Percentiles rank a stretch among this genome's conserved stretches.
Conservation (phyloP, 2,888 invertebrate genomes). For the Agrotis ipsilon region DNA sequence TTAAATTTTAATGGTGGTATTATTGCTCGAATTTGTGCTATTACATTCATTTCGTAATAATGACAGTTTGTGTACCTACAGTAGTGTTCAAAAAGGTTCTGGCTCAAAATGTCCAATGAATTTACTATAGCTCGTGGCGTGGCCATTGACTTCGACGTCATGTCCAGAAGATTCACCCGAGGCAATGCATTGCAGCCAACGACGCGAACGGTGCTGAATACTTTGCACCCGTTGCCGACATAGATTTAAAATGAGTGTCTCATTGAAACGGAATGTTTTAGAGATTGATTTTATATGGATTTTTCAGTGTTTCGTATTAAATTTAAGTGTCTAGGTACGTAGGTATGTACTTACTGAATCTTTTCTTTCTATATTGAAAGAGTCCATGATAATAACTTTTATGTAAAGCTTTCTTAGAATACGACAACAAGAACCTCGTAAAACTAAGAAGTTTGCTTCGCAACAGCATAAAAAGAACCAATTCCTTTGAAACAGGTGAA, state of each 20-base stretch:
- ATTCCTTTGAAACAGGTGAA: slow-evolving; percentile 28
- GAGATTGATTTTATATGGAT: slow-evolving; percentile 6
- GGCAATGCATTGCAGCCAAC: slow-evolving; percentile 2
- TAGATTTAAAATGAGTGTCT: slow-evolving; percentile 37
- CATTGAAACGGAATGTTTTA: slow-evolving; percentile 35
- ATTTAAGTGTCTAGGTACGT: neutral
- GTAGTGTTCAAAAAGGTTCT: slow-evolving; percentile 24
- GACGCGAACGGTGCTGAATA: slow-evolving; percentile 7
- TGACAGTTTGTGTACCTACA: slow-evolving; percentile 36
- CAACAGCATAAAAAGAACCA: neutral
- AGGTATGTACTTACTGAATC: neutral
- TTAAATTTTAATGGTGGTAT: slow-evolving; percentile 72
- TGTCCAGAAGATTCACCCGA: slow-evolving; percentile 28
- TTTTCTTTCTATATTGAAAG: neutral
- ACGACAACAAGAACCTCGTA: neutral
- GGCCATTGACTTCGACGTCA: slow-evolving; percentile 20
- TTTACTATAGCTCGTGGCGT: slow-evolving; percentile 8
- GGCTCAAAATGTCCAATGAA: slow-evolving; percentile 26
- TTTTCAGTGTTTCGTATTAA: neutral
- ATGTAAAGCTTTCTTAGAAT: neutral
- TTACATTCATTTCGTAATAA: slow-evolving; percentile 53
- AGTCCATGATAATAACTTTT: neutral
- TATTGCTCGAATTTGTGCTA: slow-evolving; percentile 56
- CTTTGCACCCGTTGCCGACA: slow-evolving; percentile 15
- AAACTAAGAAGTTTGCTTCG: slow-evolving; percentile 25